These are phyloP conservation scores for Bradysia coprophila DNA, from an alignment of 1,140 invertebrate species.

Conservation along the genomic window DNA sequence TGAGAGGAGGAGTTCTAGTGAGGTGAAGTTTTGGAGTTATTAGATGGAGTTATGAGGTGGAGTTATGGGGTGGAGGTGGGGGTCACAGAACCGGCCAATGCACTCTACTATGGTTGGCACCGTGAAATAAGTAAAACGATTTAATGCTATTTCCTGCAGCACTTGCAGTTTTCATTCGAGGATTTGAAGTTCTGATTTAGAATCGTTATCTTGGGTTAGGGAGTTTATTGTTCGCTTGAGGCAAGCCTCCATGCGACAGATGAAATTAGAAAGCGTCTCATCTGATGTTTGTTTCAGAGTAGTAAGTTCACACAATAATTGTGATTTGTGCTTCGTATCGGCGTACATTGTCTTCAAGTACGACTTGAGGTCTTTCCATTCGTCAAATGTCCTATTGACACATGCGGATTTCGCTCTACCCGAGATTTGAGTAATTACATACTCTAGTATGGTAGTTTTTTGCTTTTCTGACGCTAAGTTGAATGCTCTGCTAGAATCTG, in stretches of 20 bases:
- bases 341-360: not conserved
- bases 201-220: not conserved
- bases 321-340: not conserved
- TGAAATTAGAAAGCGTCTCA: not conserved
- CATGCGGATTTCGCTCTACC: not conserved
- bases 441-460: not conserved
- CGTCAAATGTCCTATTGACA: not conserved
- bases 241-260: not conserved
- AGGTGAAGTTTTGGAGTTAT: no score
- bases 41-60: no score
- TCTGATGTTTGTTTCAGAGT: not conserved
- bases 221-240: not conserved
- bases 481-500: not conserved
- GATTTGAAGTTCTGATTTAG: no score
- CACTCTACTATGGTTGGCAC: no score
- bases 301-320: not conserved
- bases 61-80: no score
- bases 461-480: not conserved
- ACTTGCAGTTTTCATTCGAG: not conserved
- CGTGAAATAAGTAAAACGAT: not conserved
- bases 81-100: no score
- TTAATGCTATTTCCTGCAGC: not conserved
- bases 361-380: not conserved
- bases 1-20: no score
- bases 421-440: not conserved